Percentiles rank a stretch among this genome's conserved stretches.
Conservation (phyloP, 2,888 invertebrate genomes). For the Eulithis prunata region DNA sequence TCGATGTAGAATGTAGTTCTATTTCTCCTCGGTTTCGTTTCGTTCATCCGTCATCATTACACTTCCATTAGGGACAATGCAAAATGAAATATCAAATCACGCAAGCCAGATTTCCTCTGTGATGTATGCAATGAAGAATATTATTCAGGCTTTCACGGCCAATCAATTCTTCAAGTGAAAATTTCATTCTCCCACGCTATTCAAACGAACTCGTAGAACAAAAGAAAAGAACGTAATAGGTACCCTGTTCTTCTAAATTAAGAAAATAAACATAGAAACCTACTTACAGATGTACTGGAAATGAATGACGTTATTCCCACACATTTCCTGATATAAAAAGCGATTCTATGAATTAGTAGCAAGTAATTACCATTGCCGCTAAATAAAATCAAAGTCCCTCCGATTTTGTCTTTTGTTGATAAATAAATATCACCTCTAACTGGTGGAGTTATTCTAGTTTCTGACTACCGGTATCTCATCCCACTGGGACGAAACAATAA, state of each 20-base stretch:
- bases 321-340: background rate
- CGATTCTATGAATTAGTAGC: background rate
- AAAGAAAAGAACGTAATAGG: conserved; percentile 19
- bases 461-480: no score
- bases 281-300: conserved; percentile 3
- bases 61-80: conserved; percentile 38
- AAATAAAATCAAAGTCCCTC: no score
- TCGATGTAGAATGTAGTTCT: no score
- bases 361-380: no score
- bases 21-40: background rate
- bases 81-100: conserved; percentile 44
- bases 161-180: conserved; percentile 48
- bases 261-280: conserved; percentile 17
- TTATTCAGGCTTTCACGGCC: conserved; percentile 41
- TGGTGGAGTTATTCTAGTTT: no score
- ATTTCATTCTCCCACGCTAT: conserved; percentile 49
- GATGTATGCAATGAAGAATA: conserved; percentile 28
- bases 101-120: conserved; percentile 47
- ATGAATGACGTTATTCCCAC: background rate
- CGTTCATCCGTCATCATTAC: conserved; percentile 41
- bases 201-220: conserved; percentile 36
- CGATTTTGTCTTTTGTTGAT: no score
- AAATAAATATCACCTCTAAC: no score
- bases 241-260: background rate
- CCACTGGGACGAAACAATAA: no score